phyloP scores from a whole-genome alignment of 2,888 invertebrate species.

The Euplagia quadripunctaria region DNA sequence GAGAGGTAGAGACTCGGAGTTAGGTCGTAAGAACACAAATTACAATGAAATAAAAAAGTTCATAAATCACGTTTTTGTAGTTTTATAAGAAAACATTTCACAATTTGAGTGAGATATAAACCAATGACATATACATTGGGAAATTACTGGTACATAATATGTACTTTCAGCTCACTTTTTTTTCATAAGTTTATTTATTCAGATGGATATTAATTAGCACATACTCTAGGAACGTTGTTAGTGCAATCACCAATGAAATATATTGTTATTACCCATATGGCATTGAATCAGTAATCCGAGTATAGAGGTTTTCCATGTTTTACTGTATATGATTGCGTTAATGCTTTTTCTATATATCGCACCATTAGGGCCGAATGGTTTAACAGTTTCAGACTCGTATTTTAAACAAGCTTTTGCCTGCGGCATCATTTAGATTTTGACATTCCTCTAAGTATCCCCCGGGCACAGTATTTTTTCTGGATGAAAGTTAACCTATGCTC shows the following conservation, averaged over 20 bases:
- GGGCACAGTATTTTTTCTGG: too few species aligned
- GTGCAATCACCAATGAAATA: neutral
- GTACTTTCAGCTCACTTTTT: neutral
- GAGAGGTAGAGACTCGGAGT: too few species aligned
- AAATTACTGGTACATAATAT: too few species aligned
- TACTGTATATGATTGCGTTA: neutral
- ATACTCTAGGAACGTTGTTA: neutral
- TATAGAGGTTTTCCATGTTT: slow-evolving; percentile 1
- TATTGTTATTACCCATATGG: neutral
- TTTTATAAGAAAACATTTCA: neutral
- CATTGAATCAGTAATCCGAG: neutral
- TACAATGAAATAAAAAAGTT: neutral
- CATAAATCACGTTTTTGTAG: neutral
- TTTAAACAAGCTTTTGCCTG: too few species aligned
- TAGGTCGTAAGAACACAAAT: too few species aligned
- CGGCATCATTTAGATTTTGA: too few species aligned
- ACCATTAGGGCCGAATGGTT: neutral
- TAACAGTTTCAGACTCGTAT: neutral
- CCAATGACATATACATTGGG: too few species aligned
- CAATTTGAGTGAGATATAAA: neutral
- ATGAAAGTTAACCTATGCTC: too few species aligned
- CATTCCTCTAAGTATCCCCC: too few species aligned
- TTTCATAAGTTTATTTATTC: too few species aligned
- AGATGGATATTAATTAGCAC: neutral
- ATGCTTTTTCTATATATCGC: neutral